phyloP scores from a whole-genome alignment of 2,888 invertebrate genomes.

The Axea sp. region DNA sequence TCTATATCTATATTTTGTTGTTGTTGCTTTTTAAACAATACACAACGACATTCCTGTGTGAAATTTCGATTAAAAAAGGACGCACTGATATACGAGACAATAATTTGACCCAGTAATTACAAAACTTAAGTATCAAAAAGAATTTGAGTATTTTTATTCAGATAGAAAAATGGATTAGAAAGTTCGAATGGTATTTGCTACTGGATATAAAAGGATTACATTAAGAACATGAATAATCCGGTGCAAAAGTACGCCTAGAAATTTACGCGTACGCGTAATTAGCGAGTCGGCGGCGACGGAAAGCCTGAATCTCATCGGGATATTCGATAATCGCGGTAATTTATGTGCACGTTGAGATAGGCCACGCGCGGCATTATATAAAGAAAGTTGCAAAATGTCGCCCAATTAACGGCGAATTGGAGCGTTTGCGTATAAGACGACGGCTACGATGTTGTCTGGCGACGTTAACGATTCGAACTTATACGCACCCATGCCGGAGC shows the following conservation, averaged over 20 bases:
- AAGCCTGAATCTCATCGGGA: constrained; percentile 66
- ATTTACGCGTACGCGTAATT: constrained; percentile 74
- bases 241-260: constrained; percentile 64
- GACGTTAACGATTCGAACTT: constrained; percentile 56
- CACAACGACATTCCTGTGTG: constrained; percentile 9
- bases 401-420: constrained; percentile 70
- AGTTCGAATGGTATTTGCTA: constrained; percentile 26
- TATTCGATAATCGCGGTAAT: constrained; percentile 75
- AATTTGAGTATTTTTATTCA: too few species aligned
- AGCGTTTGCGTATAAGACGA: constrained; percentile 56
- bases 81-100: too few species aligned
- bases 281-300: constrained; percentile 69
- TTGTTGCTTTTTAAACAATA: constrained; percentile 28
- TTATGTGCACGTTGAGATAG: constrained; percentile 72
- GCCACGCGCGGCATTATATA: constrained; percentile 65
- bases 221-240: constrained; percentile 46
- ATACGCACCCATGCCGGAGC: constrained; percentile 35
- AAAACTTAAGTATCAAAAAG: too few species aligned
- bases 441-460: constrained; percentile 41
- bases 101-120: too few species aligned
- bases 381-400: constrained; percentile 75
- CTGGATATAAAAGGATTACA: constrained; percentile 35
- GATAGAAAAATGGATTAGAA: constrained; percentile 11
- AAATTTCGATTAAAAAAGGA: constrained; percentile 17
- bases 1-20: not conserved